Percentiles rank a stretch among this genome's conserved stretches.
These are phyloP conservation scores for Arvicanthis niloticus DNA, from an alignment of 2,113 vertebrate genomes.

Conservation along the genomic window DNA sequence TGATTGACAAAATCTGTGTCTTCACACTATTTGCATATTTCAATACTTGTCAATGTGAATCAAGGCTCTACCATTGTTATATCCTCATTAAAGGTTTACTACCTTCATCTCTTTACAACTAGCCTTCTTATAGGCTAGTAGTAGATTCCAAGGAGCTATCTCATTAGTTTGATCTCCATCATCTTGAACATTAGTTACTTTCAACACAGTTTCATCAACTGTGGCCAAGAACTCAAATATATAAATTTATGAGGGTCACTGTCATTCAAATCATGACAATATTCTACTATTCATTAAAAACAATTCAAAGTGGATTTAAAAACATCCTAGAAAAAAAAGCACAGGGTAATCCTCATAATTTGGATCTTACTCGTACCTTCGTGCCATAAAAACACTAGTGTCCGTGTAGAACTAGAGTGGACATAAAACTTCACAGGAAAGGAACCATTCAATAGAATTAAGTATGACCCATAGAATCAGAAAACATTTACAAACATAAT, in stretches of 20 bases:
- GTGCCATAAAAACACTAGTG: neutral
- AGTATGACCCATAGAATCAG: neutral
- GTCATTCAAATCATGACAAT: neutral
- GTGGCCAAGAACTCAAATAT: neutral
- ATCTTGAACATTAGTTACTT: neutral
- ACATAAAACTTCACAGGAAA: neutral
- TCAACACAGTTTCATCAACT: neutral
- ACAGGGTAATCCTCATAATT: neutral
- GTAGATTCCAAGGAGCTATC: neutral
- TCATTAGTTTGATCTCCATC: neutral
- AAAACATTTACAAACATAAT: neutral
- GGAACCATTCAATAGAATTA: neutral
- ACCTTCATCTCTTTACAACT: too few relatives aligned
- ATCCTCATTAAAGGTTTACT: neutral
- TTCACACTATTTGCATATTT: neutral
- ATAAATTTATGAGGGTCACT: neutral
- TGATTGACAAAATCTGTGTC: neutral
- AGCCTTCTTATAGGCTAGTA: too few relatives aligned
- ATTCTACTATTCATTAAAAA: rapidly evolving
- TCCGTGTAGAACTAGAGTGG: neutral
- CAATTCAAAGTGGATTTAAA: neutral
- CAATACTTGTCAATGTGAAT: neutral
- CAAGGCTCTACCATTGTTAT: neutral
- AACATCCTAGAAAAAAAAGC: neutral
- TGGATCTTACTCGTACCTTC: neutral